Evolutionary conservation across 2,888 invertebrate species (phyloP).

Genomic region (Yponomeuta plumbellus): DNA sequence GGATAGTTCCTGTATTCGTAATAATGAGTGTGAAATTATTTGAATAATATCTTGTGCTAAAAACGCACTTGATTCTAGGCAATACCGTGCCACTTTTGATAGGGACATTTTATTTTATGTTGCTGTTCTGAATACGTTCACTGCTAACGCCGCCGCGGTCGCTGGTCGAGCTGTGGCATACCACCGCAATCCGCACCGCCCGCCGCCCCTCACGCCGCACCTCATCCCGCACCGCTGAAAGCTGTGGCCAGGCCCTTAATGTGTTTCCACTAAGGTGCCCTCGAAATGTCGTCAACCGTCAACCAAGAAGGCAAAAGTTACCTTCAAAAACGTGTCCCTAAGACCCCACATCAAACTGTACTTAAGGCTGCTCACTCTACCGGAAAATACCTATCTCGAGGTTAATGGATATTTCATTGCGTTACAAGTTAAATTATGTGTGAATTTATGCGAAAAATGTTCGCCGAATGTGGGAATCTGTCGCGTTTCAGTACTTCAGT

Average conservation of each 20-base stretch:
- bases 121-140: too few species aligned
- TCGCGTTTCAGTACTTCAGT: background rate
- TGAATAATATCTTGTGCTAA: too few species aligned
- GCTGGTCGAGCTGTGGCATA: too few species aligned
- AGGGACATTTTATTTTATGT: too few species aligned
- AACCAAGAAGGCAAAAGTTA: conserved; percentile 32
- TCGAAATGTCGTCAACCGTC: background rate
- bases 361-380: conserved; percentile 45
- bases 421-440: conserved; percentile 69
- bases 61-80: too few species aligned
- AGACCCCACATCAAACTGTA: conserved; percentile 32
- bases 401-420: conserved; percentile 74
- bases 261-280: background rate
- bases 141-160: too few species aligned
- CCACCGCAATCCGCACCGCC: too few species aligned
- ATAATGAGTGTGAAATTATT: too few species aligned
- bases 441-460: conserved; percentile 47
- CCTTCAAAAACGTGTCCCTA: conserved; percentile 41
- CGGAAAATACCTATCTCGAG: conserved; percentile 69
- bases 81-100: too few species aligned
- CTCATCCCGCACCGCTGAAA: too few species aligned
- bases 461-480: background rate
- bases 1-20: too few species aligned
- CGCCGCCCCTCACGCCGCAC: too few species aligned
- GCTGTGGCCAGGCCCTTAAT: background rate